Evolutionary conservation across 2,888 invertebrate species (phyloP), one percentile per base, ranked within the genome.

Genomic region (Bombylius discolor): DNA sequence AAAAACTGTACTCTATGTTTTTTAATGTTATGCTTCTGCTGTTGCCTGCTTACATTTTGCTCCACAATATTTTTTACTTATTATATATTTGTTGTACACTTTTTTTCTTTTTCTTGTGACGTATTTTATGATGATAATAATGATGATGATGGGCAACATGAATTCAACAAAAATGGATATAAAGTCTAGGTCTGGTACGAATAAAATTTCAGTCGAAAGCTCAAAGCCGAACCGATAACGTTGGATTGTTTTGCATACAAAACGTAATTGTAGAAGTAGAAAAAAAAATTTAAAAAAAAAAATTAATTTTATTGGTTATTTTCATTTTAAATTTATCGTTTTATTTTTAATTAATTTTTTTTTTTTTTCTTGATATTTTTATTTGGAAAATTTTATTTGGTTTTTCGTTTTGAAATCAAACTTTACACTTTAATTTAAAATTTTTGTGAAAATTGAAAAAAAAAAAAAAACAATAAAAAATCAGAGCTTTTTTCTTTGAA

Each of bases 191-290:
- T 55, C 47, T 55, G 55, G 36, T 47, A 42, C 51, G 11, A 50
- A 55, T 51, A 39, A 42, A 55, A 50, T 51, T 46, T 55, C 55
- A 55, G 55, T 55, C 50, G 55, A 55, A 67, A 71, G 71, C 70
- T 70, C 64, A 64, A 64, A 64, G 65, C 64, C 67, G 68, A 64
- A 65, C 62, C 65, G 67, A 65, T 61, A 66, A 64, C 67, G 36
- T 46, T 55, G 50, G 47, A 47, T 55, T 55, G 39, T 42, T 42
- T 42, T 42, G 39, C 5, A 42, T 42, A 5, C 6, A 42, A 42
- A 42, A 42, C 39, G 39, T 42, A 42, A 42, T 42, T 42, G 23
- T 23, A 2, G 54, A 49, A 54, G 44, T 53, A 42, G 49, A 45
- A 44, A 55, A 46, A 55, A 42, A 11, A 11, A 42, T 1, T 11